Evolutionary conservation across 2,888 invertebrate species (phyloP).

Genomic region (Metacarcinus magister): DNA sequence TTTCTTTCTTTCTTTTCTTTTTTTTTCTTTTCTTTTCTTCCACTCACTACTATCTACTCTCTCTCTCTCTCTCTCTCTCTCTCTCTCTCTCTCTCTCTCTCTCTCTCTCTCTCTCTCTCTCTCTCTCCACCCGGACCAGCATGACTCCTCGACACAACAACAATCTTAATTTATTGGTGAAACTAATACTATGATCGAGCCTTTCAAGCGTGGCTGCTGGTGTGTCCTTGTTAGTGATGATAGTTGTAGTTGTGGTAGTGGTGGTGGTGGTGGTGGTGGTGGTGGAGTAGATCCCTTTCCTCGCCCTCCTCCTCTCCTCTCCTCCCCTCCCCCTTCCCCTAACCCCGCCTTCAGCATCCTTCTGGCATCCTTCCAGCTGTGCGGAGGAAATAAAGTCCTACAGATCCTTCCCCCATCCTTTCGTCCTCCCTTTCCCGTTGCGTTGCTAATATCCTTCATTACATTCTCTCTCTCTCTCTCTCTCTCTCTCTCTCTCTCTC

Average conservation of each 20-base stretch:
- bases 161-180: slow-evolving; percentile 3
- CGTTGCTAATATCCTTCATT: too few relatives aligned
- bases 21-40: too few relatives aligned
- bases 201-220: not conserved
- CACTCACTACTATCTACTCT: not conserved
- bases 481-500: slow-evolving; percentile 2
- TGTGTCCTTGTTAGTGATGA: not conserved
- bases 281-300: not conserved
- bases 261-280: not conserved
- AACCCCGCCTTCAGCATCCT: not conserved
- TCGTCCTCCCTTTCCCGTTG: too few relatives aligned
- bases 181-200: not conserved
- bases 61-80: not conserved
- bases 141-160: not conserved
- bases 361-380: slow-evolving; percentile 14
- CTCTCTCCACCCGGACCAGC: not conserved
- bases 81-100: not conserved
- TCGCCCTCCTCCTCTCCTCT: not conserved
- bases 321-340: not conserved
- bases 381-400: not conserved
- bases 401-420: not conserved
- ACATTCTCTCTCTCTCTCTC: not conserved
- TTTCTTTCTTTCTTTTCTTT: too few relatives aligned
- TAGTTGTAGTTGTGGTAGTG: too few relatives aligned
- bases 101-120: not conserved